Evolutionary conservation across 2,888 invertebrate species (phyloP), one percentile per base, ranked within the genome.

Genomic region (Drosophila merina): DNA sequence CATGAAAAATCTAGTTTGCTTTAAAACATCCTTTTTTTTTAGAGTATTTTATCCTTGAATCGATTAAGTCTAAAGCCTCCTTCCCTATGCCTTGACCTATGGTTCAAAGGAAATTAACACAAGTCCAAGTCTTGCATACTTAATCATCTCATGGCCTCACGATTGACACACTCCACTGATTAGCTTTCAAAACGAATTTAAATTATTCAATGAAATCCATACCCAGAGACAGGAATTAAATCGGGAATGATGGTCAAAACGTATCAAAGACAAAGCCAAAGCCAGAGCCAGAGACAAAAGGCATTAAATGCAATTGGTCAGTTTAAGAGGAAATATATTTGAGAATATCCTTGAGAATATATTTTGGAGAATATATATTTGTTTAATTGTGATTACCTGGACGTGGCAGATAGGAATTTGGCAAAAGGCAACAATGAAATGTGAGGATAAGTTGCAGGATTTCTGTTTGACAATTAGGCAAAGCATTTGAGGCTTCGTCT

Each of bases 121-220:
- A 51, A 31, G 20, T 10, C 44, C 40, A 25, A 45, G 60, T 8
- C 47, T 12, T 50, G 63, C 42, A 63, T 64, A 31, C 45, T 51
- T 47, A 47, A 66, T 47, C 66, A 50, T 28, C 4, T 33, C 20
- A 20, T 14, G 42, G 25, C 63, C 50, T 36, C 36, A 64, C 30
- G 45, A 52, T 52, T 52, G 31, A 60, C 60, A 60, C 60, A 60
- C 62, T 62, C 52, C 67, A 31, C 52, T 47, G 66, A 64, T 64
- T 64, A 64, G 67, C 64, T 66, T 47, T 52, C 67, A 47, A 63
- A 66, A 45, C 45, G 66, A 64, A 66, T 47, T 66, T 66, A 45
- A 66, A 51, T 64, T 45, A 64, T 64, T 64, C 63, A 64, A 12
- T 14, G 36, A 49, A n/a, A 42, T 7, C 33, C 40, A 12, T 31